Evolutionary conservation across 2,888 invertebrate genomes (phyloP).

Genomic region (Rambutsinella grinnellia): DNA sequence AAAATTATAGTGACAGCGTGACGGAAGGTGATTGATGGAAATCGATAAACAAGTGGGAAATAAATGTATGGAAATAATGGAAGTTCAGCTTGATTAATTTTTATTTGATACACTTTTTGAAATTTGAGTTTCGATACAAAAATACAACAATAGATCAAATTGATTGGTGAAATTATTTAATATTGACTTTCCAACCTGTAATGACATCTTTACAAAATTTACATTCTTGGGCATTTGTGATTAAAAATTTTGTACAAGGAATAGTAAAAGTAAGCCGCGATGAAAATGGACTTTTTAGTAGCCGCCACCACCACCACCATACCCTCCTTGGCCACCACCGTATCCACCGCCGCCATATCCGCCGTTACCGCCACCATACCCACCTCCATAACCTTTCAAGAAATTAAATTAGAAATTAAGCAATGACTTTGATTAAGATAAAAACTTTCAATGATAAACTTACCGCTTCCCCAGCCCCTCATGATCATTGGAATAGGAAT

Average conservation of each 20-base stretch:
- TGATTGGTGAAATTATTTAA: neutral
- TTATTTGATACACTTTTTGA: neutral
- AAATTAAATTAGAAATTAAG: neutral
- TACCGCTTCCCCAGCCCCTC: conserved; percentile 6
- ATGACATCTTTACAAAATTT: neutral
- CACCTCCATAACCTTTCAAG: neutral
- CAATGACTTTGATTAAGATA: conserved; percentile 12
- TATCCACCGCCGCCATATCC: conserved; percentile 32
- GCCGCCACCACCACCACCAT: conserved; percentile 27
- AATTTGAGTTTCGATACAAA: neutral
- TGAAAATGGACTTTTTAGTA: conserved; percentile 1
- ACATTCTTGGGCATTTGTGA: neutral
- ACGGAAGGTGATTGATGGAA: too few species aligned
- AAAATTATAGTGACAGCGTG: too few species aligned
- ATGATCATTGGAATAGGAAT: neutral
- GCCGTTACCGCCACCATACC: conserved; percentile 8
- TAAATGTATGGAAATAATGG: too few species aligned
- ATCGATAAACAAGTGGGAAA: too few species aligned
- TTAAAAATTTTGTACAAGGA: neutral
- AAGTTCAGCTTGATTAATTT: too few species aligned
- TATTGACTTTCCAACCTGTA: neutral
- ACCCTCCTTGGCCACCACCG: too few species aligned
- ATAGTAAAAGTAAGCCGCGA: neutral
- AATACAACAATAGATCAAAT: neutral
- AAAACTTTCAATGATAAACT: conserved; percentile 8